These are phyloP conservation scores for Gymnarchus niloticus DNA, from an alignment of 2,113 vertebrate species.

Conservation along the genomic window DNA sequence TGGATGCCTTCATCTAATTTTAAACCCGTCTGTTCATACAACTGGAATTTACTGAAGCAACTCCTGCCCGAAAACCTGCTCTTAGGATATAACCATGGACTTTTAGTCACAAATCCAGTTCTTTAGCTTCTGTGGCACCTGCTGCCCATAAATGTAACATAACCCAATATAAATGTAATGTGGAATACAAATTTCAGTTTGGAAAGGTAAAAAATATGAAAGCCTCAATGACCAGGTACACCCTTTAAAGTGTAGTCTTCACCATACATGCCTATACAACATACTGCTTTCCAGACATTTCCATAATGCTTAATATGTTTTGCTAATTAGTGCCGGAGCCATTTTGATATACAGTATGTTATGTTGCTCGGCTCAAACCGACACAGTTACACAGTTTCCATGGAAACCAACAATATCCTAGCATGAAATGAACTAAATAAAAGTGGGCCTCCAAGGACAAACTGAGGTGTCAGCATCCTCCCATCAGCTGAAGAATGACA, in stretches of 20 bases:
- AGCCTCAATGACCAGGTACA: neutral
- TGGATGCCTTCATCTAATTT: neutral
- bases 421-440: constrained; percentile 10
- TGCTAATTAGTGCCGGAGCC: neutral
- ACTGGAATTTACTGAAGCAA: neutral
- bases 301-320: neutral
- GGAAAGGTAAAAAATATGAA: neutral
- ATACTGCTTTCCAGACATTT: neutral
- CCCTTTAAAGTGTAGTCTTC: neutral
- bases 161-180: neutral
- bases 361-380: neutral
- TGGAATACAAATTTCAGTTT: neutral
- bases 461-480: neutral
- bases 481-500: neutral
- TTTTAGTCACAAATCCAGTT: neutral
- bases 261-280: neutral
- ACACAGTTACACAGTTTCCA: constrained; percentile 11
- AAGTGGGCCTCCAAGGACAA: constrained; percentile 14
- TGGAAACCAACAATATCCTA: constrained; percentile 12
- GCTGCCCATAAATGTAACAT: neutral
- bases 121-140: neutral
- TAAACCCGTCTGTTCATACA: neutral
- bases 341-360: neutral
- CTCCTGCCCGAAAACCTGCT: neutral
- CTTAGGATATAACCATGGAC: neutral